These are phyloP conservation scores for Romanogobio albipinnatus DNA, from an alignment of 2,113 vertebrate genomes.

Conservation along the genomic window DNA sequence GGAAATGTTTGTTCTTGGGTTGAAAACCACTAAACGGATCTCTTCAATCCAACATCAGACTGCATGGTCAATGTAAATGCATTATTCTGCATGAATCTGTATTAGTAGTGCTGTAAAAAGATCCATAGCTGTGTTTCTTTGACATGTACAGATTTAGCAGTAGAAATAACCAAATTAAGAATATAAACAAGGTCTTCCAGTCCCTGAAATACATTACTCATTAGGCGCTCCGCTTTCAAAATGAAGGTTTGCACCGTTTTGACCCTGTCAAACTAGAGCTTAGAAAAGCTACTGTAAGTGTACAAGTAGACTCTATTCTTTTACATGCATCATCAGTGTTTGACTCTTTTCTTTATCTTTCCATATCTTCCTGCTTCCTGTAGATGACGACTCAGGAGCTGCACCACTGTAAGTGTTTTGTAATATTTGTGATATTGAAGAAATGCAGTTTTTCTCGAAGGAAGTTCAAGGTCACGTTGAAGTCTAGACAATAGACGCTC, in stretches of 20 bases:
- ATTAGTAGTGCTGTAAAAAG: conserved; percentile 18
- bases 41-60: neutral
- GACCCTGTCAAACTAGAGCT: neutral
- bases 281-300: neutral
- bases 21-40: neutral
- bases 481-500: neutral
- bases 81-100: conserved; percentile 49
- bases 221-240: neutral
- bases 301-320: neutral
- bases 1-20: neutral
- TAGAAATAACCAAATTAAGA: neutral
- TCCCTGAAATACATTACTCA: neutral
- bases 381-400: conserved; percentile 92
- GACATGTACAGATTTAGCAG: neutral
- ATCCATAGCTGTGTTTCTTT: neutral
- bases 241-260: neutral
- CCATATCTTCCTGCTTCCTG: conserved; percentile 38
- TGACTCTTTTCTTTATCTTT: neutral
- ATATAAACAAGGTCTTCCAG: neutral
- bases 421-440: neutral
- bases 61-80: conserved; percentile 49
- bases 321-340: neutral
- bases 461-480: neutral
- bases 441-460: neutral
- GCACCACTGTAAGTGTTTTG: conserved; percentile 90